Percentiles rank a stretch among this genome's conserved stretches.
Conservation (phyloP, 2,113 vertebrate genomes). For the Opisthocomus hoazin region DNA sequence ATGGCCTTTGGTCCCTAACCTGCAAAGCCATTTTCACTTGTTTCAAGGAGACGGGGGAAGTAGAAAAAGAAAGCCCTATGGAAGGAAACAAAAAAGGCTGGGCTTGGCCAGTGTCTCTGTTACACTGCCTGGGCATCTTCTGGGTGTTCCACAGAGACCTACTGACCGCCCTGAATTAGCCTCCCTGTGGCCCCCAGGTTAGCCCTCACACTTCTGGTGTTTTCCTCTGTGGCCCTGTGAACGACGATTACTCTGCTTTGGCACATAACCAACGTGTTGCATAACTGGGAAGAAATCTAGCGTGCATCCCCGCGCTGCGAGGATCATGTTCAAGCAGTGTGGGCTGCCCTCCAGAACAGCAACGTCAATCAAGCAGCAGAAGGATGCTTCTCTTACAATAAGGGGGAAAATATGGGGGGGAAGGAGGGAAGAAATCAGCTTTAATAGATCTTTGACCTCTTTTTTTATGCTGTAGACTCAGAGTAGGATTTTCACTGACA, state of each 20-base stretch:
- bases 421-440: background rate
- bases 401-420: background rate
- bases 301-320: background rate
- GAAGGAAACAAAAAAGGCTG: background rate
- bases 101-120: background rate
- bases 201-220: background rate
- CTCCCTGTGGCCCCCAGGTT: background rate
- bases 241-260: background rate
- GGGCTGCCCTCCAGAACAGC: slow-evolving; percentile 33
- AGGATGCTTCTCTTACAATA: background rate
- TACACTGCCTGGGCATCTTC: background rate
- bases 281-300: slow-evolving; percentile 42
- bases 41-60: background rate
- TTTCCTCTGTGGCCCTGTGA: background rate
- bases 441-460: background rate
- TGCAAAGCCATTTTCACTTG: background rate
- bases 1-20: background rate
- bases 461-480: background rate
- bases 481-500: background rate
- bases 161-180: background rate
- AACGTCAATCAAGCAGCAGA: background rate
- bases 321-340: slow-evolving; percentile 23
- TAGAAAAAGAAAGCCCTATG: background rate
- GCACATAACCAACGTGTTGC: background rate
- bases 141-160: background rate